Evolutionary conservation across 2,888 invertebrate species (phyloP).

Genomic region (Thereva unica): DNA sequence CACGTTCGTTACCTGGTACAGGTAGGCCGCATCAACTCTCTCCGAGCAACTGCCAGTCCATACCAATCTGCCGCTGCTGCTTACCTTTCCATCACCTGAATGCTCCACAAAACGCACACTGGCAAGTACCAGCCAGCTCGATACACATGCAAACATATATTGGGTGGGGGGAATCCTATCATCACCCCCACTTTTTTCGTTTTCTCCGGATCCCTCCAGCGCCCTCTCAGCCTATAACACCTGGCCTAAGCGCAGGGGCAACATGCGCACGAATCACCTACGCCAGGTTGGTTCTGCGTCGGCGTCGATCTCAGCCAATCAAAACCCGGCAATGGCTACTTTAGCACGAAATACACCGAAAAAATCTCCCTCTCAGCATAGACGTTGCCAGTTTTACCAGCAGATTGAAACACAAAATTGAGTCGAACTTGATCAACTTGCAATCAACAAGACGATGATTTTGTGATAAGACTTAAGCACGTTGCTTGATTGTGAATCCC

Average conservation of each 20-base stretch:
- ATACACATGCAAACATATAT: too few species aligned
- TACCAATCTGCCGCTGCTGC: too few species aligned
- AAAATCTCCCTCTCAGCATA: neutral
- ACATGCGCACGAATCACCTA: conserved; percentile 8
- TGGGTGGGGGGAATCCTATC: too few species aligned
- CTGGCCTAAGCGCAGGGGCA: neutral
- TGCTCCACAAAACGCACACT: too few species aligned
- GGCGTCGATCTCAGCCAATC: conserved; percentile 36
- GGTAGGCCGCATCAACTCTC: too few species aligned
- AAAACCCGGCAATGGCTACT: conserved; percentile 40
- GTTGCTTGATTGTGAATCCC: conserved; percentile 12
- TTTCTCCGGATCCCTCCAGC: neutral
- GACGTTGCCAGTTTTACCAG: conserved; percentile 10
- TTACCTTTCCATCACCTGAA: too few species aligned
- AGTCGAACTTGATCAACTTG: conserved; percentile 7
- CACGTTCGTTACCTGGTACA: too few species aligned
- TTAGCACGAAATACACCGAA: conserved; percentile 16
- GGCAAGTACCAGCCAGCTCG: too few species aligned
- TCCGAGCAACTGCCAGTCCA: too few species aligned
- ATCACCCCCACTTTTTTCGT: too few species aligned
- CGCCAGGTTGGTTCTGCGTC: conserved; percentile 22
- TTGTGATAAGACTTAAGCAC: neutral
- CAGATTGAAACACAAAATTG: neutral
- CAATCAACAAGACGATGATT: neutral
- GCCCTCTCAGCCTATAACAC: too few species aligned